Base-by-base conservation (phyloP, 2,888 invertebrate genomes). In the Loripinus fragilis region DNA sequence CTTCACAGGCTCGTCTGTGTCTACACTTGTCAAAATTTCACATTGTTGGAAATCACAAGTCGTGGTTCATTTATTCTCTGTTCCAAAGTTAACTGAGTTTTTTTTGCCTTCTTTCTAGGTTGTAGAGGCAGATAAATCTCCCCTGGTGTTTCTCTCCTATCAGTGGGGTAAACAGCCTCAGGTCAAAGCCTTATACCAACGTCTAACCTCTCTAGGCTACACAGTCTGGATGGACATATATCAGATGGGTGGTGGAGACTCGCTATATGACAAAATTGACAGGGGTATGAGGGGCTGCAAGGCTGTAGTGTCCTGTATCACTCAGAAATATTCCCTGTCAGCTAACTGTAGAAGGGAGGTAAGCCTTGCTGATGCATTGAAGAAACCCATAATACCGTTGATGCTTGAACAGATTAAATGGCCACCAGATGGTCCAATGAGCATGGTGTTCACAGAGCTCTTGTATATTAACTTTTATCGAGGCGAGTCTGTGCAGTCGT, bases 221-320 rank as follows among this genome's bases (percentile, higher is more conserved):
- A 85, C 80, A 25, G 91, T 92, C 71, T 93, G 93, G 93, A 86
- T 92, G 89, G 93, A 93, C 80, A 92, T 93, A 42, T 86, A 88
- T 67, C 92, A 93, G 82, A 93, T 93, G 93, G 93, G 92, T 12
- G 92, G 92, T 5, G 93, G 93, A 7, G 92, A 93, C 78, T 91
- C 92, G 1, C 88, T 93, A 35, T 93, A 90, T 81, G 92, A 93
- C 75, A 92, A 92, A 81, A 92, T 93, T 55, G 93, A 93, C 82
- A 76, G 85, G 20, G 93, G 93, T 5, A 76, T 91, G 42, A 74
- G 91, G 28, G 87, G 89, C 20, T 90, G 90, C 75, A 87, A 86
- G 71, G 89, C 91, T 33, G 86, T 93, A 5, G 55, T 93, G 35
- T 86, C 90, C 17, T 92, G 92, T 80, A 86, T 93, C 20, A 93